Conservation (phyloP, 2,888 invertebrate genomes). For the Eupithecia inturbata region DNA sequence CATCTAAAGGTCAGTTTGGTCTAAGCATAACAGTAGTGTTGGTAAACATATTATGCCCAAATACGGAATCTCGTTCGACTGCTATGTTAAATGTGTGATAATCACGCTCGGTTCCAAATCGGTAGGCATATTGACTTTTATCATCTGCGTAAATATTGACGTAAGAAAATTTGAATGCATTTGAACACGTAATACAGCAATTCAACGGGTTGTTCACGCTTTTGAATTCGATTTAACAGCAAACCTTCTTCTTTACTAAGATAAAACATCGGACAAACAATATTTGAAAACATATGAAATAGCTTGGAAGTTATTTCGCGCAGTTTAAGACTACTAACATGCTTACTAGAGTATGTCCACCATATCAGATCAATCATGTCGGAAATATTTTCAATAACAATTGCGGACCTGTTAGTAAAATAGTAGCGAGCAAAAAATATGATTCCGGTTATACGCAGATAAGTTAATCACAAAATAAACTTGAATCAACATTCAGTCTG, state of each 20-base stretch:
- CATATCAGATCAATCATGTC: slow-evolving; percentile 5
- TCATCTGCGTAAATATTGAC: slow-evolving; percentile 1
- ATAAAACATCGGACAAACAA: neutral
- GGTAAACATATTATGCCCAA: slow-evolving; percentile 33
- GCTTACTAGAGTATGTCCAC: neutral
- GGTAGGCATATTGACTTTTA: slow-evolving; percentile 2
- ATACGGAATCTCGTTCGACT: slow-evolving; percentile 18
- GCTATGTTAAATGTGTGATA: slow-evolving; percentile 21
- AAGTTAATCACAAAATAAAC: neutral
- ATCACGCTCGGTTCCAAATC: neutral
- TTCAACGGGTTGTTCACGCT: slow-evolving; percentile 7
- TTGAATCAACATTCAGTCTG: neutral
- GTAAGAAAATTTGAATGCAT: slow-evolving; percentile 4
- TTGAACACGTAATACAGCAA: slow-evolving; percentile 4
- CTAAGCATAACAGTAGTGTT: slow-evolving; percentile 25
- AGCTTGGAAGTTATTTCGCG: neutral
- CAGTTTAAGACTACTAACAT: neutral
- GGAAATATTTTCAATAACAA: neutral
- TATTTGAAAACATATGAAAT: neutral
- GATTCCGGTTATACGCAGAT: slow-evolving; percentile 12
- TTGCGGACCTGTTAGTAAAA: slow-evolving; percentile 6
- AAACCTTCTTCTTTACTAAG: neutral
- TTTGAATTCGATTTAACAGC: neutral
- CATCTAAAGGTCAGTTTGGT: slow-evolving; percentile 42
- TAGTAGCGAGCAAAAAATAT: slow-evolving; percentile 10